Conservation (phyloP, 2,888 invertebrate genomes). For the Noctua janthina region DNA sequence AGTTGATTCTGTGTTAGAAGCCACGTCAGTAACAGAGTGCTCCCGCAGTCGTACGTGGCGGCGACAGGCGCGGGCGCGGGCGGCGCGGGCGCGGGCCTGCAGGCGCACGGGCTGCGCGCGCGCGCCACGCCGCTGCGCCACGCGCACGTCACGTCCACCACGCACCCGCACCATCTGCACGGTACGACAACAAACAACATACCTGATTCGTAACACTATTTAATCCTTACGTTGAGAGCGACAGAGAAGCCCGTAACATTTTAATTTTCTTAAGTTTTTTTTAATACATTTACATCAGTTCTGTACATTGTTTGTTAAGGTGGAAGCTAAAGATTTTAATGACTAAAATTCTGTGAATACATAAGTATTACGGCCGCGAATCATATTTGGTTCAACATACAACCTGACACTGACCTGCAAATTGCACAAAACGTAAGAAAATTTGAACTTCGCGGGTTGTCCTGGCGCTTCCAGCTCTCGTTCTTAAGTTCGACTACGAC, state of each 20-base stretch:
- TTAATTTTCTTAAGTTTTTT: background rate
- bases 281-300: background rate
- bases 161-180: slow-evolving; percentile 92
- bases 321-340: too few species aligned
- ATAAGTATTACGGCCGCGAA: too few species aligned
- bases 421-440: too few species aligned
- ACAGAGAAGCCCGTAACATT: background rate
- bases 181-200: slow-evolving; percentile 65
- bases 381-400: too few species aligned
- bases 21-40: background rate
- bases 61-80: slow-evolving; percentile 52
- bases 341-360: too few species aligned
- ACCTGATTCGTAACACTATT: background rate
- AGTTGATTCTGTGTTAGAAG: background rate
- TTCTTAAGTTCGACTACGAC: background rate
- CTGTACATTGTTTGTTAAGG: background rate
- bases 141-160: slow-evolving; percentile 92
- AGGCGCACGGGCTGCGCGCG: slow-evolving; percentile 71
- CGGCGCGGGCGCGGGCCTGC: slow-evolving; percentile 63
- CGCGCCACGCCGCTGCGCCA: slow-evolving; percentile 88
- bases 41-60: slow-evolving; percentile 79
- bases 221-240: background rate
- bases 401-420: too few species aligned
- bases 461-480: background rate
- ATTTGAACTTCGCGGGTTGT: too few species aligned